Evolutionary conservation across 2,888 invertebrate species (phyloP).

Genomic region (Drosophila cracens): DNA sequence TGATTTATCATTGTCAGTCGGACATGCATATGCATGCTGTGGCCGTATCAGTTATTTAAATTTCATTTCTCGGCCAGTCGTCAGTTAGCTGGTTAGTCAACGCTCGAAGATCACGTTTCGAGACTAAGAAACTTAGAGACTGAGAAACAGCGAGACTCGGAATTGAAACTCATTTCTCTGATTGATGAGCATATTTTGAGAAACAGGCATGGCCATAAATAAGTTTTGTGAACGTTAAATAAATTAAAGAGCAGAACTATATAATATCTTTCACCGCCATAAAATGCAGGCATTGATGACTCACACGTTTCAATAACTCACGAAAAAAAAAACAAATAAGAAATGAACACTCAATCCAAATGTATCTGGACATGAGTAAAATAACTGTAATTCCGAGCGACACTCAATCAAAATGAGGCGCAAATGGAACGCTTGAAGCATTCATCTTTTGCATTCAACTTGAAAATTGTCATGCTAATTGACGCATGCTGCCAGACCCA

Average conservation of each 20-base stretch:
- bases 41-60: conserved; percentile 62
- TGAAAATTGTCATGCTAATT: conserved; percentile 61
- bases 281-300: conserved; percentile 49
- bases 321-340: background rate
- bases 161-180: conserved; percentile 72
- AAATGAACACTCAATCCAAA: conserved; percentile 4
- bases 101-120: conserved; percentile 20
- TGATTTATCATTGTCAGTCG: conserved; percentile 72
- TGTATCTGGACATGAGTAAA: conserved; percentile 7
- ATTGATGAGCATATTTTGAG: conserved; percentile 72
- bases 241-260: conserved; percentile 66
- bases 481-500: conserved; percentile 34
- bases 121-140: conserved; percentile 12
- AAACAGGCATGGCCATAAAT: conserved; percentile 69
- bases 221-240: conserved; percentile 62
- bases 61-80: conserved; percentile 66
- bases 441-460: conserved; percentile 58
- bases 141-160: conserved; percentile 17
- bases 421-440: conserved; percentile 36
- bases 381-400: conserved; percentile 34
- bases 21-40: conserved; percentile 60
- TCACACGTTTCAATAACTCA: conserved; percentile 44
- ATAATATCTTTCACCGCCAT: conserved; percentile 60
- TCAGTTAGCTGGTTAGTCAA: conserved; percentile 40
- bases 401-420: conserved; percentile 43